A percentile compares a stretch with the other conserved stretches of the same genome.
Evolutionary conservation across 2,888 invertebrate species (phyloP).

Genomic region (Onthophagus sagittarius): DNA sequence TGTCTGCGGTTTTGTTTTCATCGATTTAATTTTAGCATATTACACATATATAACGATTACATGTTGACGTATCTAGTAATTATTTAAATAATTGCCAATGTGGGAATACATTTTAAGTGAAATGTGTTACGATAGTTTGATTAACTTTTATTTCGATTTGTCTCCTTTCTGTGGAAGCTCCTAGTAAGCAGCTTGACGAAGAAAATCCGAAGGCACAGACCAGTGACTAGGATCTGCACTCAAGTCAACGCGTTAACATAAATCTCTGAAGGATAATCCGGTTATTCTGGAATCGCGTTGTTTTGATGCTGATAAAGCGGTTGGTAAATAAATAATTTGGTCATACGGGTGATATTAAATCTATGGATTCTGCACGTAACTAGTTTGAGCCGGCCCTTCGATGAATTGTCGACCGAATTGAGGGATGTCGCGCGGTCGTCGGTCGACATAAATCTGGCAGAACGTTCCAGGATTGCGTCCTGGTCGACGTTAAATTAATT

Average conservation of each 20-base stretch:
- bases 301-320: background rate
- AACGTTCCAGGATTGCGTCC: background rate
- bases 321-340: constrained; percentile 1
- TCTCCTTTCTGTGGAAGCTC: background rate
- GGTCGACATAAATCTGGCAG: background rate
- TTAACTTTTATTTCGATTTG: background rate
- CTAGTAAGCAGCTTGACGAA: background rate
- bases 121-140: too few relatives aligned
- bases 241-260: background rate
- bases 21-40: background rate
- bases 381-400: constrained; percentile 12
- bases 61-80: background rate
- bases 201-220: background rate
- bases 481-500: background rate
- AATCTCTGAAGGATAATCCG: background rate
- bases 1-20: background rate
- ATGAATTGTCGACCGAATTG: constrained; percentile 20
- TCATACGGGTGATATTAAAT: constrained; percentile 18
- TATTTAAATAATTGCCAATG: too few relatives aligned
- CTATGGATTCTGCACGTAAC: constrained; percentile 6
- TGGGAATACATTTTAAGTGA: too few relatives aligned
- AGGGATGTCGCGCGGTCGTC: constrained; percentile 7
- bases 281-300: background rate
- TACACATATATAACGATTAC: background rate
- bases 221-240: background rate